phyloP scores from a whole-genome alignment of 2,797 vertebrate genomes.

The Ptychobarbus kaznakovi region DNA sequence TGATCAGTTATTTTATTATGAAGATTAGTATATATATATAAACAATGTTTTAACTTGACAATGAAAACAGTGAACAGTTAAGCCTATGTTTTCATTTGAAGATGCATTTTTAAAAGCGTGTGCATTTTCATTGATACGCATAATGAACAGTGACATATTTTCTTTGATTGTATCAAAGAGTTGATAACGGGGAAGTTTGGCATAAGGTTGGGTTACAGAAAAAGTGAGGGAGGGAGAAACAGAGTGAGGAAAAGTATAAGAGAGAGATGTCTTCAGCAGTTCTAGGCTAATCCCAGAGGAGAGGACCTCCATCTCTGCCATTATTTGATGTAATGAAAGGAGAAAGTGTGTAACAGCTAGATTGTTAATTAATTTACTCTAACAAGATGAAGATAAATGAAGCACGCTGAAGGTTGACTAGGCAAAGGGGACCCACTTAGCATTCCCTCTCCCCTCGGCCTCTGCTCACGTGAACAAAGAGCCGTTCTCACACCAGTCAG shows the following conservation, averaged over 20 bases:
- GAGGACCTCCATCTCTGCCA: constrained; percentile 83
- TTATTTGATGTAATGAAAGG: constrained; percentile 99
- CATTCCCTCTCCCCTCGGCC: constrained; percentile 78
- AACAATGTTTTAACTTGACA: neutral
- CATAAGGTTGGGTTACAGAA: neutral
- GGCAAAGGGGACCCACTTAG: constrained; percentile 90
- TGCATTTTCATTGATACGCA: neutral
- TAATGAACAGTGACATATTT: constrained; percentile 14
- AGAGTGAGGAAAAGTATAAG: constrained; percentile 58
- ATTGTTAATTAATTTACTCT: constrained; percentile 99
- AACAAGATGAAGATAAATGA: constrained; percentile 99
- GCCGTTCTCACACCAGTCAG: constrained; percentile 64
- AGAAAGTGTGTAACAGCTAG: constrained; percentile 96
- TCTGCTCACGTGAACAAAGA: constrained; percentile 71
- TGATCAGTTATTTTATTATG: neutral
- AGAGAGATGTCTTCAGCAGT: constrained; percentile 71
- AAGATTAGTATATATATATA: neutral
- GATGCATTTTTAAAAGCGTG: neutral
- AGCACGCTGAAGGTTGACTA: constrained; percentile 90
- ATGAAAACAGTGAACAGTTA: neutral
- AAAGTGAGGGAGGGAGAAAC: constrained; percentile 52
- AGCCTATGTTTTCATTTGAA: neutral
- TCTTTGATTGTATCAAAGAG: neutral
- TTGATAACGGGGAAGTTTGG: constrained; percentile 21
- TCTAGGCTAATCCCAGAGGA: constrained; percentile 76